Base-by-base conservation (phyloP, 37 sponge, comb jelly and placozoan species). In the Mnemiopsis leidyi region DNA sequence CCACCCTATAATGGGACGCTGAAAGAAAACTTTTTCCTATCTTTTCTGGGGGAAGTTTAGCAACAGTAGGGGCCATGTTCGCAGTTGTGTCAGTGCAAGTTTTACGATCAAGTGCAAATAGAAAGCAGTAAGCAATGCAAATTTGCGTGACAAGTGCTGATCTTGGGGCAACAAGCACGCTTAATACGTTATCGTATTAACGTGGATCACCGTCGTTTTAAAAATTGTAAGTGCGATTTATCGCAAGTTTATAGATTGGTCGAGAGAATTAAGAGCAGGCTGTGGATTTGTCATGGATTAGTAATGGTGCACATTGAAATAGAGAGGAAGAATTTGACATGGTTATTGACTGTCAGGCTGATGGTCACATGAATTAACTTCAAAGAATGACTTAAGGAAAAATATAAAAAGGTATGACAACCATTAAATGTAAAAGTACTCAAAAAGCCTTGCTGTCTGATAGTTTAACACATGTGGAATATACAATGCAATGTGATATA, bases 11-110 rank as follows among this genome's bases (percentile, higher is more conserved):
- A 23, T 85, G 90, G 40, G 90, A 85, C 61, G 90, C 32, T 28
- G 90, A 36, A 13, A 85, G 90, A 25, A 85, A 85, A 7, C 39
- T 61, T 29, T 85, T 85, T 29, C 90, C 90, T 61, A 61, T 85
- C 25, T 85, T 85, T 37, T 85, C 26, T 25, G 32, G n/a, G 48
- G 90, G 48, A 48, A 48, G 61, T 48, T 48, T 48, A 13, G 61
- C 61, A 18, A 48, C 61, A 13, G 61, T 48, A 18, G 61, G 61
- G 13, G 61, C 9, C 61, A 48, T 48, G 61, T 48, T 48, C 9
- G 13, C 9, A 13, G 9, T 5, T 13, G 61, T 48, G 61, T 48
- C n/a, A n/a, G n/a, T n/a, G n/a, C n/a, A n/a, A n/a, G n/a, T n/a
- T n/a, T n/a, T n/a, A n/a, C n/a, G n/a, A n/a, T n/a, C n/a, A n/a